These are phyloP conservation scores for Polylopha cassiicola DNA, from an alignment of 2,888 invertebrate species.

Conservation along the genomic window DNA sequence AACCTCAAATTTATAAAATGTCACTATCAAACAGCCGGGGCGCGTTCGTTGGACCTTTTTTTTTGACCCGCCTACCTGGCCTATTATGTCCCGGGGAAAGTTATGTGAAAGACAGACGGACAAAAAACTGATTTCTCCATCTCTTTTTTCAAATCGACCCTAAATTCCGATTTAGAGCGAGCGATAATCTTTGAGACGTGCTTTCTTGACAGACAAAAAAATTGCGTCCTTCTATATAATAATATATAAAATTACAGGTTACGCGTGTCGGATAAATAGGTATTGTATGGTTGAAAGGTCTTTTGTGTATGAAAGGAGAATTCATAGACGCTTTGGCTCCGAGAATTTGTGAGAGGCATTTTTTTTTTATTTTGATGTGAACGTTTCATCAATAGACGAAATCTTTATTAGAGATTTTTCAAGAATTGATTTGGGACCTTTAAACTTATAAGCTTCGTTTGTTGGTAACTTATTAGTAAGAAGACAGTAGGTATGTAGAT, in stretches of 20 bases:
- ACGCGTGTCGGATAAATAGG: slow-evolving; percentile 52
- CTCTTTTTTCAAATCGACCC: slow-evolving; percentile 45
- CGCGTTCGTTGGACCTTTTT: slow-evolving; percentile 45
- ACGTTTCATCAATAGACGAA: no score
- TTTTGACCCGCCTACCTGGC: slow-evolving; percentile 59
- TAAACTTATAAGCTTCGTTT: no score
- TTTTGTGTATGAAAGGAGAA: slow-evolving; percentile 33
- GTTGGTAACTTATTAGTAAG: no score
- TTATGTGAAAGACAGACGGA: slow-evolving; percentile 61
- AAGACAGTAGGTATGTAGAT: no score
- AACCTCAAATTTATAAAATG: slow-evolving; percentile 61
- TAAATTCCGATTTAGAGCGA: slow-evolving; percentile 64
- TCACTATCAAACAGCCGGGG: slow-evolving; percentile 61
- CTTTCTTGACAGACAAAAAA: slow-evolving; percentile 37
- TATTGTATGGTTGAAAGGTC: slow-evolving; percentile 40
- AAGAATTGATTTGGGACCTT: no score
- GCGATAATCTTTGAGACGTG: slow-evolving; percentile 57
- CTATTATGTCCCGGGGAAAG: slow-evolving; percentile 66
- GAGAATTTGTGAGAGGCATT: slow-evolving; percentile 7
- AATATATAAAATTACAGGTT: slow-evolving; percentile 57
- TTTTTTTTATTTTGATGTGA: no score
- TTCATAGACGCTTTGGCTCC: slow-evolving; percentile 29
- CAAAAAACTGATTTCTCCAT: slow-evolving; percentile 62
- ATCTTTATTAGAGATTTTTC: no score
- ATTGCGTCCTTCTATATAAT: slow-evolving; percentile 45